These are phyloP conservation scores for Chiroxiphia lanceolata DNA, from an alignment of 2,797 vertebrate species.

Conservation along the genomic window DNA sequence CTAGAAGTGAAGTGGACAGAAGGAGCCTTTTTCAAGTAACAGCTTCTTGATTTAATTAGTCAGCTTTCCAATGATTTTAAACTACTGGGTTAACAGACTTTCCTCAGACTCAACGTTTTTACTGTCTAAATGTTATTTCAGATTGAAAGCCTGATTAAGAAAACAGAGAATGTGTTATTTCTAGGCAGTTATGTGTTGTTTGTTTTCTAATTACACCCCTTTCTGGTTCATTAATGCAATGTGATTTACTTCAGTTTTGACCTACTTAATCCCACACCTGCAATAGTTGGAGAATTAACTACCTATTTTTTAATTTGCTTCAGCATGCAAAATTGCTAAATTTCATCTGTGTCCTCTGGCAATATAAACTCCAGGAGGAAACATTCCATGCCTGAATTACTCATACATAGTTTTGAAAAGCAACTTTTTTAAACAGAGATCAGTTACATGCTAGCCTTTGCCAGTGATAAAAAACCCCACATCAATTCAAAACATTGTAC, in stretches of 20 bases:
- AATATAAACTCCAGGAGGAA: constrained; percentile 60
- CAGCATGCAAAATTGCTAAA: constrained; percentile 32
- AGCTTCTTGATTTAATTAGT: constrained; percentile 52
- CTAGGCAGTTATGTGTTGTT: constrained; percentile 32
- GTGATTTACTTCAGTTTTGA: constrained; percentile 43
- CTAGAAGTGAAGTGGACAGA: constrained; percentile 1
- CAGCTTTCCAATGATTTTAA: constrained; percentile 1
- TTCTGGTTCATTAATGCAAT: constrained; percentile 3
- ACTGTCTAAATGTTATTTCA: constrained; percentile 57
- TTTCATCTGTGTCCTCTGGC: constrained; percentile 59
- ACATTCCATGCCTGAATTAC: constrained; percentile 63
- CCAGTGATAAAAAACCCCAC: constrained; percentile 17
- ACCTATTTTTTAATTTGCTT: constrained; percentile 57
- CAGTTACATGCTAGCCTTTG: constrained; percentile 27
- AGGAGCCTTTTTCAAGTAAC: constrained; percentile 32
- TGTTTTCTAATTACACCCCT: constrained; percentile 56
- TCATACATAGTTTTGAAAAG: constrained; percentile 59
- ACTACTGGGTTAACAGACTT: constrained; percentile 25
- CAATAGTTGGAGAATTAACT: constrained; percentile 52
- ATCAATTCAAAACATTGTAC: constrained; percentile 47
- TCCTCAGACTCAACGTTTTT: constrained; percentile 7
- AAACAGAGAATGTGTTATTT: constrained; percentile 64
- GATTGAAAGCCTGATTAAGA: constrained; percentile 57
- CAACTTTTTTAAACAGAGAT: constrained; percentile 41
- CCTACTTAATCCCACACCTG: constrained; percentile 57